Evolutionary conservation across 2,113 vertebrate species (phyloP).

Genomic region (Tauraco erythrolophus): DNA sequence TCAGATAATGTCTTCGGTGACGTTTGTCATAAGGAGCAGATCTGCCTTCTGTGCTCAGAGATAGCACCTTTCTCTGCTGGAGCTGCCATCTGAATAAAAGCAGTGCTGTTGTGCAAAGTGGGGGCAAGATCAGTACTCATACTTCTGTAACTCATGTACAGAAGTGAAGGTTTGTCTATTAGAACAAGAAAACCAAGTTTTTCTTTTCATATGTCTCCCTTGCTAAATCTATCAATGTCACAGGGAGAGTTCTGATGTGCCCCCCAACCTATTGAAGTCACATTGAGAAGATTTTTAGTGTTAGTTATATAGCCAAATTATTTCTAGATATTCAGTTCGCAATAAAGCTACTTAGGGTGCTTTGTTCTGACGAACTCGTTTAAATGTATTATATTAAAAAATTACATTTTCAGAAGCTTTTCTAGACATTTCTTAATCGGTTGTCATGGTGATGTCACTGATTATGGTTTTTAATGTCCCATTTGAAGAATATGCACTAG

Average conservation of each 20-base stretch:
- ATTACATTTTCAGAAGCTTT: constrained; percentile 39
- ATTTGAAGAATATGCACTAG: constrained; percentile 46
- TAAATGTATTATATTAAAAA: constrained; percentile 60
- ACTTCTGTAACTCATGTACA: neutral
- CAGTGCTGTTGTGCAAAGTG: neutral
- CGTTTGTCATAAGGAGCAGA: neutral
- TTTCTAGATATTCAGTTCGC: constrained; percentile 19
- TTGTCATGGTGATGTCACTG: constrained; percentile 64
- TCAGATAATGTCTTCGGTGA: neutral
- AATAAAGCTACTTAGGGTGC: constrained; percentile 37
- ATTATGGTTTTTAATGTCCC: constrained; percentile 53
- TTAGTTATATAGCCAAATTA: neutral
- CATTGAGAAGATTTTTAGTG: neutral
- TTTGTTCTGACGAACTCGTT: constrained; percentile 57
- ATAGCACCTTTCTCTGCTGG: neutral
- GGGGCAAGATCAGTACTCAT: neutral
- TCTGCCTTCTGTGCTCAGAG: neutral
- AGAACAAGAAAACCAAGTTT: neutral
- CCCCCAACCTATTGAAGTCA: neutral
- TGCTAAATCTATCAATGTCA: neutral
- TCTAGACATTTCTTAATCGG: constrained; percentile 42
- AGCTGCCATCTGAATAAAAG: neutral
- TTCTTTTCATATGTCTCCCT: neutral
- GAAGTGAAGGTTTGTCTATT: neutral
- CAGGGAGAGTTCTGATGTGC: neutral